A percentile compares a stretch with the other conserved stretches of the same genome.
Conservation (phyloP, 2,797 vertebrate genomes). For the Euphonia xanthogaster region DNA sequence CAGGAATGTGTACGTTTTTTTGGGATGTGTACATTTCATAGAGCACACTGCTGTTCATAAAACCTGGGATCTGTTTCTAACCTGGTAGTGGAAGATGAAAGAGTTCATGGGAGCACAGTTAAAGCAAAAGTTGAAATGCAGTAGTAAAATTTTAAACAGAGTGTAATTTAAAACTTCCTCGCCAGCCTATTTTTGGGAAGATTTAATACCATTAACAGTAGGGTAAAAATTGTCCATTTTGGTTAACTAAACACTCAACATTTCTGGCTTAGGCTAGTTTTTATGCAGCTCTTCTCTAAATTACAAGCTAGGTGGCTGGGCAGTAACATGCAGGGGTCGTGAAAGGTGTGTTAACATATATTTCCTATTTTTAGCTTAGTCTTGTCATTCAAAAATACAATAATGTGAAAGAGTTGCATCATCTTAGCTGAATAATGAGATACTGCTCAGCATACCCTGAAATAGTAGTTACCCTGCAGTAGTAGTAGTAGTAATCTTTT, state of each 20-base stretch:
- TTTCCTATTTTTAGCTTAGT: conserved; percentile 40
- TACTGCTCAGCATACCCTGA: not conserved
- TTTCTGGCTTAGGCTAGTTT: not conserved
- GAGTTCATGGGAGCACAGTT: not conserved
- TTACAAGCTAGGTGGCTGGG: not conserved
- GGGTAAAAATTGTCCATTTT: not conserved
- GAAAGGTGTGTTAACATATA: conserved; percentile 28
- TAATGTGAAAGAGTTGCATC: conserved; percentile 4
- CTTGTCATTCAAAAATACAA: conserved; percentile 22
- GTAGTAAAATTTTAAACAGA: not conserved
- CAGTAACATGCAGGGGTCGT: not conserved
- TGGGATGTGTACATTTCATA: not conserved
- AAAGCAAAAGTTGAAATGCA: not conserved
- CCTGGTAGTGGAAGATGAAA: not conserved
- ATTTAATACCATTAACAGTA: not conserved
- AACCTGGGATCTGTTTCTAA: not conserved
- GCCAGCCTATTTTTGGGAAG: not conserved
- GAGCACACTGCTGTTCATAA: not conserved
- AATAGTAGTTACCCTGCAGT: not conserved
- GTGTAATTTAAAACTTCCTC: not conserved
- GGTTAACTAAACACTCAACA: not conserved
- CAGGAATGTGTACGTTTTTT: fast-evolving
- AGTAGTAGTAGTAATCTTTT: not conserved
- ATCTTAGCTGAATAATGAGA: conserved; percentile 46
- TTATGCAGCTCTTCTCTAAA: not conserved